phyloP scores from a whole-genome alignment of 2,113 vertebrate species.

The Coturnix japonica region DNA sequence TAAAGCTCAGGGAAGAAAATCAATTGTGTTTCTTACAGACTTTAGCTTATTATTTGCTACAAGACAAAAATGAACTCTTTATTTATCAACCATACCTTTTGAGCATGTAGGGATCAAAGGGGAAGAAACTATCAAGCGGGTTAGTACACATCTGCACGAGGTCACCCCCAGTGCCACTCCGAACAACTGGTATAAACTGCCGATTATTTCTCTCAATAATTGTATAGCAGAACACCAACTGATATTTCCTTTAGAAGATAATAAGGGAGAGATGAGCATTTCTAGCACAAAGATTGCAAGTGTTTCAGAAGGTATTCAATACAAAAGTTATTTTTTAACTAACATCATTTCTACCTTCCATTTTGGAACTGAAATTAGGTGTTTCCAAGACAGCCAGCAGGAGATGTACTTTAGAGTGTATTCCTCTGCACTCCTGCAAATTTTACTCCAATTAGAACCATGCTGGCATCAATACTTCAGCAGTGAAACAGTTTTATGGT shows the following conservation, averaged over 20 bases:
- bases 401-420: neutral
- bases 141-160: constrained; percentile 85
- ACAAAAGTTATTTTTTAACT: neutral
- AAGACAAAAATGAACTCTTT: neutral
- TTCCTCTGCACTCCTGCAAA: neutral
- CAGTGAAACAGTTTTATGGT: neutral
- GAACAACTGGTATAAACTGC: constrained; percentile 84
- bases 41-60: neutral
- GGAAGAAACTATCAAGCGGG: constrained; percentile 95
- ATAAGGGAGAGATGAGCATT: neutral
- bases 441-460: neutral
- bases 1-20: neutral
- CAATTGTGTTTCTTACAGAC: neutral
- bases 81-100: constrained; percentile 81
- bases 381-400: neutral
- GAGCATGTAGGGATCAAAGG: constrained; percentile 94
- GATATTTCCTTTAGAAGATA: constrained; percentile 86
- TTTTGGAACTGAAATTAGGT: neutral
- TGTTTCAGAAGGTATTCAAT: neutral
- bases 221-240: constrained; percentile 96
- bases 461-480: neutral
- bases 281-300: neutral
- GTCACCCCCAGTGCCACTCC: constrained; percentile 84
- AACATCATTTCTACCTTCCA: neutral
- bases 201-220: constrained; percentile 95